phyloP scores from a whole-genome alignment of 2,888 invertebrate species.

The Aphrophora alni region DNA sequence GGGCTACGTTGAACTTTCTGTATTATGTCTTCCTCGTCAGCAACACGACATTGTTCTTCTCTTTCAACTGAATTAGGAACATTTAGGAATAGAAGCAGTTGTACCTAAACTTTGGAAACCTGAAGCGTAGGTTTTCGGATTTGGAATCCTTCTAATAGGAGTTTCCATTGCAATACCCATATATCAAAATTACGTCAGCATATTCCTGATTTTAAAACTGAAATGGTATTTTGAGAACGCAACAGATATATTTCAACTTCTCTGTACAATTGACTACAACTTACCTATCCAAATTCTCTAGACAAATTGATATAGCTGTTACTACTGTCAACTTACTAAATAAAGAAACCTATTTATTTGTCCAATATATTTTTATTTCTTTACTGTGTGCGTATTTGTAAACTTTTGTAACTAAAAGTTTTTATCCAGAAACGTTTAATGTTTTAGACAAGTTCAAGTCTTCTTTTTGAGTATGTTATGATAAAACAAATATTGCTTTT shows the following conservation, averaged over 20 bases:
- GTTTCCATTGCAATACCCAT: neutral
- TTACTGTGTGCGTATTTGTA: too few relatives aligned
- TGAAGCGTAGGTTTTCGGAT: neutral
- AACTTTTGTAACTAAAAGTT: too few relatives aligned
- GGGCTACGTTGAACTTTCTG: conserved; percentile 8
- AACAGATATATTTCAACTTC: neutral
- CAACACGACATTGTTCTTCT: neutral
- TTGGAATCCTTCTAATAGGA: conserved; percentile 4
- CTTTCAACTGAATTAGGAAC: conserved; percentile 12
- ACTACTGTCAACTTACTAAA: too few relatives aligned
- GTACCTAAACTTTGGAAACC: neutral
- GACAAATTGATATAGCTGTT: too few relatives aligned
- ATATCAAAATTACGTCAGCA: conserved; percentile 13
- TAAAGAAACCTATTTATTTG: too few relatives aligned
- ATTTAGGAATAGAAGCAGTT: neutral
- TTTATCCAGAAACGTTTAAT: too few relatives aligned
- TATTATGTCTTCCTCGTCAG: neutral
- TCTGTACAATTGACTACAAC: neutral
- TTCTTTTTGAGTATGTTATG: too few relatives aligned
- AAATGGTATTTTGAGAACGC: conserved; percentile 8
- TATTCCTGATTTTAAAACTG: conserved; percentile 12
- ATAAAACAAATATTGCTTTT: too few relatives aligned
- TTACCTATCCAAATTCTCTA: neutral
- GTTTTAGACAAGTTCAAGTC: too few relatives aligned
- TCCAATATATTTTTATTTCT: too few relatives aligned